Evolutionary conservation across 2,113 vertebrate genomes (phyloP), one percentile per base, ranked within the genome.

Genomic region (Sturnira hondurensis): DNA sequence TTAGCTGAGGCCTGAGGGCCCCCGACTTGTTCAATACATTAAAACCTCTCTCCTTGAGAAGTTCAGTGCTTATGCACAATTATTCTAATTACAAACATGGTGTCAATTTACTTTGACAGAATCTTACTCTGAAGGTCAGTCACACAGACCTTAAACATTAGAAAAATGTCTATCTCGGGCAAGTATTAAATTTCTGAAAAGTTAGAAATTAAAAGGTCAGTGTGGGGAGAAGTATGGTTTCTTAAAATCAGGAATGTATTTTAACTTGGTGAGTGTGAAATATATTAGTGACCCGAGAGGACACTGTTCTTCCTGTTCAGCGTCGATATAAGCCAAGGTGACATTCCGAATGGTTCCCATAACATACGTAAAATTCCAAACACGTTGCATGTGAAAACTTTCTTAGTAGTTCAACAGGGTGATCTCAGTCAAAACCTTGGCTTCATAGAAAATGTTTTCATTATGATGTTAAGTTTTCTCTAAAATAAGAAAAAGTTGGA

Each of bases 401-500:
- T 92, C 65, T 54, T 26, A 81, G 74, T 90, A 68, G 56, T 41
- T 96, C 58, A 96, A 76, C 56, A 89, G 74, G 86, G 85, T 93
- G 96, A 96, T 68, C 91, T 93, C 91, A 95, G 19, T 86, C 67
- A 91, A 54, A 97, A 92, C 92, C 14, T 17, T 89, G 88, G 86
- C 74, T 89, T 94, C 71, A 77, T 78, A 76, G 82, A 58, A 97
- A 94, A 95, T 91, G 61, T 80, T 80, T 96, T 67, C 54, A 95
- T 92, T 95, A 92, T 93, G 90, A 92, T 91, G 93, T 95, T 73
- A 91, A 95, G 61, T 91, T 96, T 94, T 94, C 81, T 96, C 96
- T 95, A 97, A 95, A 96, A 95, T 95, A 96, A 93, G 81, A 96
- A 97, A 97, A 96, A 81, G 47, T 28, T 93, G 70, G 71, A 96